A percentile compares a stretch with the other conserved stretches of the same genome.
Conservation (phyloP, 2,797 vertebrate genomes). For the Cuculus canorus region DNA sequence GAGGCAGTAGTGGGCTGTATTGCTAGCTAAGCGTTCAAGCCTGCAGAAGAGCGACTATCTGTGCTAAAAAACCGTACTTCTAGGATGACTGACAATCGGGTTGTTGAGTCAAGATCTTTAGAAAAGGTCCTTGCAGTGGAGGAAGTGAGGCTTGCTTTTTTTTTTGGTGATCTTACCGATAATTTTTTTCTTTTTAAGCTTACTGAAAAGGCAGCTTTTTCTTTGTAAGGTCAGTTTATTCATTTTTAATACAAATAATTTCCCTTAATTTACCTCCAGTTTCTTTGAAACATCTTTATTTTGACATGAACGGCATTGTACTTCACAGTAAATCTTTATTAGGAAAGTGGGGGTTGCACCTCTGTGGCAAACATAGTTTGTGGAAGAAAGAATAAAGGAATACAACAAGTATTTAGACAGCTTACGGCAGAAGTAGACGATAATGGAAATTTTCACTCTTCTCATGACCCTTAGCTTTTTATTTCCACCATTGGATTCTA, state of each 20-base stretch:
- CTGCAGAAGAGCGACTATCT: conserved; percentile 49
- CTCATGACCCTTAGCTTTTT: not conserved
- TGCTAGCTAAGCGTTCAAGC: conserved; percentile 19
- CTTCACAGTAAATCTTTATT: not conserved
- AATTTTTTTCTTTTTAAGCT: conserved; percentile 28
- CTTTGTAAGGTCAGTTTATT: conserved; percentile 58
- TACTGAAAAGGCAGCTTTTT: conserved; percentile 34
- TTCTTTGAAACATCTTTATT: not conserved
- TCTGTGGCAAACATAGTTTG: not conserved
- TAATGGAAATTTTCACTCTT: not conserved
- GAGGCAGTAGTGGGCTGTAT: conserved; percentile 56
- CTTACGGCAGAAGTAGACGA: not conserved
- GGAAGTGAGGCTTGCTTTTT: not conserved
- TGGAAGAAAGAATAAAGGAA: not conserved
- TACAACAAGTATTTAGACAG: not conserved
- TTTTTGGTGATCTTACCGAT: not conserved
- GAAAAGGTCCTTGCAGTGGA: not conserved
- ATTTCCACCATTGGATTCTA: not conserved
- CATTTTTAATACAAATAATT: not conserved
- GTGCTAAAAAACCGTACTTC: conserved; percentile 53
- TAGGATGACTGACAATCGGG: conserved; percentile 39
- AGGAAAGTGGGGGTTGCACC: not conserved
- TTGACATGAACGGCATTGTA: not conserved
- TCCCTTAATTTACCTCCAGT: not conserved
- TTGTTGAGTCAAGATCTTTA: conserved; percentile 26